Percentiles rank a stretch among this genome's conserved stretches.
Conservation (phyloP, 2,797 vertebrate genomes). For the Muscicapa comitata region DNA sequence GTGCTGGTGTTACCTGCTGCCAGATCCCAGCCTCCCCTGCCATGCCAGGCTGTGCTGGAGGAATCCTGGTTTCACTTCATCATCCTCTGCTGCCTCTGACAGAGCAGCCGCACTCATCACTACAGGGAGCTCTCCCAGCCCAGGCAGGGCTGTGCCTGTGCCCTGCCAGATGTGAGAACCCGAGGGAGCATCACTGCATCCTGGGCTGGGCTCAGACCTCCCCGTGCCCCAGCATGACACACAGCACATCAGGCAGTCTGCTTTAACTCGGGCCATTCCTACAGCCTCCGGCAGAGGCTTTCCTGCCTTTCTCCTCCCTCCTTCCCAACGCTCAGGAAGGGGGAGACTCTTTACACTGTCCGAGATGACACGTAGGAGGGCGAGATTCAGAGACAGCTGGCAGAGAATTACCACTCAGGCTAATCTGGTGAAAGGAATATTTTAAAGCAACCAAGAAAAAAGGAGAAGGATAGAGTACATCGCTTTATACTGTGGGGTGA, state of each 20-base stretch:
- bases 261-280: neutral
- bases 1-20: neutral
- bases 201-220: neutral
- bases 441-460: neutral
- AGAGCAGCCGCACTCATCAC: fast-evolving
- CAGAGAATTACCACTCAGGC: neutral
- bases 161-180: neutral
- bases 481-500: fast-evolving
- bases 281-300: neutral
- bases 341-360: neutral
- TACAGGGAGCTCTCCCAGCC: neutral
- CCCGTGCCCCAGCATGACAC: fast-evolving
- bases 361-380: neutral
- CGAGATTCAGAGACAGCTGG: neutral
- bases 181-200: neutral
- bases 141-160: fast-evolving
- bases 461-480: neutral
- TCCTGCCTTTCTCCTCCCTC: neutral
- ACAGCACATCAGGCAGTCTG: neutral
- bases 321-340: neutral
- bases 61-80: neutral
- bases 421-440: neutral
- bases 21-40: neutral
- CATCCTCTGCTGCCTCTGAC: neutral
- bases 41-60: fast-evolving